Percentiles rank a stretch among this genome's conserved stretches.
phyloP scores from a whole-genome alignment of 2,113 vertebrate species.

The Monopterus albus region DNA sequence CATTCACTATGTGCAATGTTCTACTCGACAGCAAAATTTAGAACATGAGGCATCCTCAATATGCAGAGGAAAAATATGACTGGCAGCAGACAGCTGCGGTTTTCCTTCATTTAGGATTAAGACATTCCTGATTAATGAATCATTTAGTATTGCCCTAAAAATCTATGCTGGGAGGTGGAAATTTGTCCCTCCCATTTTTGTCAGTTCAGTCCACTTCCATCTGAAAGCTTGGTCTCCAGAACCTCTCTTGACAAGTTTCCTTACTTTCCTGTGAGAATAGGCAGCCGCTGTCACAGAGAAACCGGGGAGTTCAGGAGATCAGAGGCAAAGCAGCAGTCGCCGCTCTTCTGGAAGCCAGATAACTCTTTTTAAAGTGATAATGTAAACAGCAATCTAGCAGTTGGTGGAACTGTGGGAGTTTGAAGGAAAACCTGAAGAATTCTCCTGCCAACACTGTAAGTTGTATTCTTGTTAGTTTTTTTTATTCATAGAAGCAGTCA shows the following conservation, averaged over 20 bases:
- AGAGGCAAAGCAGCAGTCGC: slow-evolving; percentile 67
- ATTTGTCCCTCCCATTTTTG: slow-evolving; percentile 48
- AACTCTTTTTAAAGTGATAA: slow-evolving; percentile 75
- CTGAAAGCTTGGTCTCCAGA: slow-evolving; percentile 47
- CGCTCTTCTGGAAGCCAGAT: slow-evolving; percentile 69
- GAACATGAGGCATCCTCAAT: slow-evolving; percentile 55
- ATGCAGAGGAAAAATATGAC: slow-evolving; percentile 62
- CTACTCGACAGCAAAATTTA: slow-evolving; percentile 65
- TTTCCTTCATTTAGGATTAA: slow-evolving; percentile 33
- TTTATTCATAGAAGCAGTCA: neutral
- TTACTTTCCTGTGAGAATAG: slow-evolving; percentile 68
- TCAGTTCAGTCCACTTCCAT: slow-evolving; percentile 34
- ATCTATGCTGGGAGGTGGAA: slow-evolving; percentile 21
- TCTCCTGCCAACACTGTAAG: slow-evolving; percentile 50
- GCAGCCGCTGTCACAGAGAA: slow-evolving; percentile 68
- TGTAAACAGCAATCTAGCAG: slow-evolving; percentile 72
- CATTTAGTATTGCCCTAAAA: neutral
- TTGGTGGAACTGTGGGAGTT: slow-evolving; percentile 68
- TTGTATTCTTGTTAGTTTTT: slow-evolving; percentile 25
- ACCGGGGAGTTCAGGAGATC: slow-evolving; percentile 70
- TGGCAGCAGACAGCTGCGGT: slow-evolving; percentile 40
- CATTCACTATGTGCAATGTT: slow-evolving; percentile 67
- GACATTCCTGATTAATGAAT: slow-evolving; percentile 15
- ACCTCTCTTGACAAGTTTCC: slow-evolving; percentile 61
- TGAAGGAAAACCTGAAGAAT: slow-evolving; percentile 58